Evolutionary conservation across 2,888 invertebrate genomes (phyloP).

Genomic region (Nemotelus nigrinus): DNA sequence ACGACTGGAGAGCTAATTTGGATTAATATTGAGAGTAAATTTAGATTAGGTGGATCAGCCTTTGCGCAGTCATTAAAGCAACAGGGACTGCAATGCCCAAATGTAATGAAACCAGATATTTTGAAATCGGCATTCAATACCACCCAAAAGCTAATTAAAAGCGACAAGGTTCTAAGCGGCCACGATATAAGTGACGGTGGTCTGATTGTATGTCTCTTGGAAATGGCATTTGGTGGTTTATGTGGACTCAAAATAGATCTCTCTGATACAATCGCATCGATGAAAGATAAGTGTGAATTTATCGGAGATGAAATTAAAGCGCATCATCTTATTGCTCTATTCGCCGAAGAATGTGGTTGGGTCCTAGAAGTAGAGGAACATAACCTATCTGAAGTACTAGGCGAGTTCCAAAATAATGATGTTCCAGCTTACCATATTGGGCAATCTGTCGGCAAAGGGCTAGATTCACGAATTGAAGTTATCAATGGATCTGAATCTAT

Average conservation of each 20-base stretch:
- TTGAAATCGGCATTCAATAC: conserved; percentile 82
- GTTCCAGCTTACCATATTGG: conserved; percentile 78
- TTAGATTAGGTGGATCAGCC: conserved; percentile 89
- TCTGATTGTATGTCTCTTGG: conserved; percentile 85
- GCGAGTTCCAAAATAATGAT: conserved; percentile 70
- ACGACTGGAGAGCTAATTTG: conserved; percentile 76
- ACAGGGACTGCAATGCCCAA: conserved; percentile 82
- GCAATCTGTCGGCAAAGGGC: conserved; percentile 72
- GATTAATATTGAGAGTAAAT: conserved; percentile 81
- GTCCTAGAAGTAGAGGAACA: conserved; percentile 76
- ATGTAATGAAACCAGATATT: conserved; percentile 75
- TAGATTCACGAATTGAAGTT: conserved; percentile 64
- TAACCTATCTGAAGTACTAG: conserved; percentile 70
- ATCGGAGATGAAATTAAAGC: conserved; percentile 57
- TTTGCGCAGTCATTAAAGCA: conserved; percentile 91
- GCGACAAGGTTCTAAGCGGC: conserved; percentile 71
- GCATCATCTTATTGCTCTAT: conserved; percentile 75
- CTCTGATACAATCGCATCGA: conserved; percentile 62
- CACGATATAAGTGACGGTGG: conserved; percentile 99
- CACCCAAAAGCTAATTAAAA: conserved; percentile 85
- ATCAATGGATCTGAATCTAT: conserved; percentile 57
- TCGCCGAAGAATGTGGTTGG: conserved; percentile 89
- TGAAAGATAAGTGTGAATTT: conserved; percentile 13
- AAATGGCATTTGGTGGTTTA: conserved; percentile 96
- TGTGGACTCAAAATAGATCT: conserved; percentile 79